A percentile compares a stretch with the other conserved stretches of the same genome.
Evolutionary conservation across 2,888 invertebrate genomes (phyloP).

Genomic region (Lissonota sp.): DNA sequence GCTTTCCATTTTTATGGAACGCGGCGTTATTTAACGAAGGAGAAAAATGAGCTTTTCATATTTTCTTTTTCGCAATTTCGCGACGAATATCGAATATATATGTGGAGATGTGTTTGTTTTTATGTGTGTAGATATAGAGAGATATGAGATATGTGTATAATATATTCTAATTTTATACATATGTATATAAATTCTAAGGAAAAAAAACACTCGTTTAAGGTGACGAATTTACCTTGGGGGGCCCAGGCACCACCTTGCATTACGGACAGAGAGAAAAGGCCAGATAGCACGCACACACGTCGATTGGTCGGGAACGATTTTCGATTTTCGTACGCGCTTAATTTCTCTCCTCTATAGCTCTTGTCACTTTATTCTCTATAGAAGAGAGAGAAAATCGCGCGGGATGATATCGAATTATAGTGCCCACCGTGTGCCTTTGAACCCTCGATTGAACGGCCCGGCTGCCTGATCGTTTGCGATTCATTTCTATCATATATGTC

Average conservation of each 20-base stretch:
- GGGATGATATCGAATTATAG: constrained; percentile 37
- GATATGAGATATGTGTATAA: too few relatives aligned
- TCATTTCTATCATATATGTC: constrained; percentile 68
- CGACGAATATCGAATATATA: too few relatives aligned
- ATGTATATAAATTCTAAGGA: constrained; percentile 71
- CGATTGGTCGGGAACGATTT: constrained; percentile 81
- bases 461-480: constrained; percentile 80
- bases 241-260: constrained; percentile 84
- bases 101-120: too few relatives aligned
- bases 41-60: too few relatives aligned
- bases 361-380: constrained; percentile 18
- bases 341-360: constrained; percentile 17
- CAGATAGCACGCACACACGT: constrained; percentile 75
- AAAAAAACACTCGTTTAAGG: constrained; percentile 83
- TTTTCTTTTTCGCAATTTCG: too few relatives aligned
- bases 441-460: constrained; percentile 77
- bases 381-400: constrained; percentile 13
- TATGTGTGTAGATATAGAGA: too few relatives aligned
- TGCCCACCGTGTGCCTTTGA: constrained; percentile 76
- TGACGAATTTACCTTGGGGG: constrained; percentile 84
- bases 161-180: constrained; percentile 32
- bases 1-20: too few relatives aligned
- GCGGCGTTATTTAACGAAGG: too few relatives aligned
- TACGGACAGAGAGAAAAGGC: constrained; percentile 83
- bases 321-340: constrained; percentile 4